Base-by-base conservation (phyloP, 1,140 invertebrate genomes). In the Cherax quadricarinatus region DNA sequence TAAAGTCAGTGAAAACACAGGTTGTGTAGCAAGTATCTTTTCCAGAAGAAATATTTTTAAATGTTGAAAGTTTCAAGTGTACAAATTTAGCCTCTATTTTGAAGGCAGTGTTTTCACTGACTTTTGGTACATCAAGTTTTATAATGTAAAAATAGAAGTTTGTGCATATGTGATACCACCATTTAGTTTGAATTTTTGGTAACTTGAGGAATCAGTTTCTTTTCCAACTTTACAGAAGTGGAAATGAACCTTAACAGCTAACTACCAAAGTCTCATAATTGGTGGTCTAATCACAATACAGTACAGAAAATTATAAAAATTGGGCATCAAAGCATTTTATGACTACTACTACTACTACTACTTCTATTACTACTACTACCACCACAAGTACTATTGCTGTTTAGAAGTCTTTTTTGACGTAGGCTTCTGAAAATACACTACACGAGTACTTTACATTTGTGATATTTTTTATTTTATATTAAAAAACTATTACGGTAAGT, bases 31-130 rank as follows among this genome's bases (percentile, higher is more conserved):
- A 81, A 91, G 79, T 91, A 91, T 91, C 85, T 86, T 91, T 86
- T 91, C 88, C 90, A 91, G 90, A 91, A 91, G 84, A 86, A 84
- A 91, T 91, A 91, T 91, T 91, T 91, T 91, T 62, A 86, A 85
- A 91, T 49, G 49, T 66, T 87, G 30, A 83, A 86, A 86, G 81
- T 80, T 86, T 80, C 49, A 86, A 91, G 84, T 86, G 90, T 91
- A 91, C 90, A 91, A 91, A 91, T 91, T 91, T 73, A 86, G 83
- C 90, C 90, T 82, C 79, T 80, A 86, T 81, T 86, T 86, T 81
- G 87, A 85, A 79, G 90, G 75, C 90, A 80, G 70, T 79, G 90
- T 91, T 91, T 91, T 91, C 90, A 91, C 90, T 91, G 90, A 87
- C 87, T 86, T 91, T 86, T 81, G 90, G 90, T 86, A 86, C 84